Percentiles rank a stretch among this genome's conserved stretches.
phyloP scores from a whole-genome alignment of 2,888 invertebrate genomes.

The Acrocyrtus sp. region DNA sequence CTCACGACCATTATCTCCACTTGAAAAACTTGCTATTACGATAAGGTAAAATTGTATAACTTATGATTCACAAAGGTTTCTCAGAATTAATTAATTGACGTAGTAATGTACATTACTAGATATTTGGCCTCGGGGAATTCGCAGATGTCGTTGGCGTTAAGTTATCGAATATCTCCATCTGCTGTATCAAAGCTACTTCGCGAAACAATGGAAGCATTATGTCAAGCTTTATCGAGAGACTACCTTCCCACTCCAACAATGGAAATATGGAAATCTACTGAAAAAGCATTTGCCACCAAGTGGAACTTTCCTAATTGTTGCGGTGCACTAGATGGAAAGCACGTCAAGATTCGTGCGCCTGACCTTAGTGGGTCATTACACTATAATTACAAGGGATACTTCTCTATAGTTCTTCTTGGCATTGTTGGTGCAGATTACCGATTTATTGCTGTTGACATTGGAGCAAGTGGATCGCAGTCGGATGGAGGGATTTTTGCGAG shows the following conservation, averaged over 20 bases:
- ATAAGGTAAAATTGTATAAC: too few species aligned
- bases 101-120: slow-evolving; percentile 1
- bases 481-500: slow-evolving; percentile 37
- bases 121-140: slow-evolving; percentile 20
- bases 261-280: not conserved
- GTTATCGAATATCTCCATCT: slow-evolving; percentile 20
- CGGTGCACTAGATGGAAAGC: slow-evolving; percentile 48
- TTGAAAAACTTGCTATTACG: too few species aligned
- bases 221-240: not conserved
- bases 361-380: slow-evolving; percentile 1
- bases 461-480: slow-evolving; percentile 27
- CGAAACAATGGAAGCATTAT: slow-evolving; percentile 20
- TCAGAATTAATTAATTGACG: too few species aligned
- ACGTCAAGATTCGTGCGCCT: slow-evolving; percentile 17
- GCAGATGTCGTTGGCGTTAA: slow-evolving; percentile 11
- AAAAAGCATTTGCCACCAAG: not conserved
- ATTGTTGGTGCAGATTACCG: slow-evolving; percentile 28
- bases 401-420: slow-evolving; percentile 30
- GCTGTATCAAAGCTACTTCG: slow-evolving; percentile 5
- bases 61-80: too few species aligned
- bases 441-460: slow-evolving; percentile 38
- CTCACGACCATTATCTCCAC: too few species aligned
- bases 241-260: not conserved
- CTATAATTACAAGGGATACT: slow-evolving; percentile 43
- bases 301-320: slow-evolving; percentile 46